Evolutionary conservation across 64 coral and sea anemone species (phyloP), one percentile per base, ranked within the genome.

Genomic region (Cladopsammia gracilis): DNA sequence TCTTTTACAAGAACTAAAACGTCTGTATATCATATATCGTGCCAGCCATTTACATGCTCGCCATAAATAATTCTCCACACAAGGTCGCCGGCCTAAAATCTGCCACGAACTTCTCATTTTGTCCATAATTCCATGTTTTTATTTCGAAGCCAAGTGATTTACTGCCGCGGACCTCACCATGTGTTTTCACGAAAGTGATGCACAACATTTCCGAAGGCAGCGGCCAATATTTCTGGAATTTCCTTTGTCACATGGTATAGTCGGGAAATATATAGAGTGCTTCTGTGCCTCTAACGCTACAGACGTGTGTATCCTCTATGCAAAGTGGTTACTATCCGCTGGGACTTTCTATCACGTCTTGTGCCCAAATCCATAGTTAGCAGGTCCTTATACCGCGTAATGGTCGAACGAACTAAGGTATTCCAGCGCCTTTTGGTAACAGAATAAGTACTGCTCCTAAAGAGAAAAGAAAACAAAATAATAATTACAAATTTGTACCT

Each of bases 351-450:
- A 14, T 5, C 7, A 14, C 62, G 5, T 10, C 10, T n/a, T 67
- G 47, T n/a, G 19, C 48, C 16, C 5, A 13, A 7, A 18, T 56
- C 12, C 53, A 49, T 49, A 20, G 15, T 75, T 49, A 48, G 8
- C 16, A 50, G 45, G 14, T 64, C 3, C 16, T 88, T 70, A 96
- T 60, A 93, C 93, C 14, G 96, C 96, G 84, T 98, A 98, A 74
- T 98, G 96, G 71, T 98, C 96, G 74, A 98, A 98, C 47, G 96
- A 98, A 19, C 92, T 89, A 5, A 98, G 96, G 76, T 98, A 98
- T 76, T 98, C 96, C 26, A 98, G 62, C 4, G 96, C 96, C 13
- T 89, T 98, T 84, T 98, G 90, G 74, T 98, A 98, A 73, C 96
- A 98, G 83, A 98, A 98, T 6, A 98, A 54, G 44, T 98, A 98